These are phyloP conservation scores for Deladenus siricidicola DNA, from an alignment of 2,888 invertebrate genomes.

Conservation along the genomic window DNA sequence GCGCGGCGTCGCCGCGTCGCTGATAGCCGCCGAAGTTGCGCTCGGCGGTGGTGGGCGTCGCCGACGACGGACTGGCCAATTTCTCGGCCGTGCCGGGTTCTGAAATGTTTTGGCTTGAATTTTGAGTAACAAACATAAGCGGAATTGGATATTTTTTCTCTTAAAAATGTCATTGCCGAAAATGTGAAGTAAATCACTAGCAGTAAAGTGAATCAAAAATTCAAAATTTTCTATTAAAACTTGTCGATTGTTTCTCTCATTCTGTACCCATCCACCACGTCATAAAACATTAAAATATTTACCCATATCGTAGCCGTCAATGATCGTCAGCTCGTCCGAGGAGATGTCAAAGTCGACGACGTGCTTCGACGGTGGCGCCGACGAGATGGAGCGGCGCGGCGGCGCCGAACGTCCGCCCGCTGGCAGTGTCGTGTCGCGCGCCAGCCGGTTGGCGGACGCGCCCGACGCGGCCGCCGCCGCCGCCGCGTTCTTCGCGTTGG, in stretches of 20 bases:
- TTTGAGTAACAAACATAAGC: background rate
- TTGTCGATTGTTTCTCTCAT: background rate
- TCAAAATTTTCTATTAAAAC: background rate
- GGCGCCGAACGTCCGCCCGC: too few species aligned
- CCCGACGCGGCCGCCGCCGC: conserved; percentile 1
- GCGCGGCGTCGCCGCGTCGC: background rate
- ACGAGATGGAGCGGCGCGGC: background rate
- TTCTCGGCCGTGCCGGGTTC: conserved; percentile 14
- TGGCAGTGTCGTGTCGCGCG: conserved; percentile 3
- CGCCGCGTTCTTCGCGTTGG: conserved; percentile 7
- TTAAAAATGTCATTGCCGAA: too few species aligned
- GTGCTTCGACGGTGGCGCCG: background rate
- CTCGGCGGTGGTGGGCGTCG: too few species aligned
- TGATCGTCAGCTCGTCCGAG: conserved; percentile 47
- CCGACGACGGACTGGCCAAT: background rate
- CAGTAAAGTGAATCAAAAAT: too few species aligned
- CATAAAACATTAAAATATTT: background rate
- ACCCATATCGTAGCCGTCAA: conserved; percentile 35
- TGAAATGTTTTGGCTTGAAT: conserved; percentile 1
- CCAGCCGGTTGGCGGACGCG: conserved; percentile 3
- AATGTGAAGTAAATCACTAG: too few species aligned
- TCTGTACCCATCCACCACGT: background rate
- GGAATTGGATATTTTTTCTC: too few species aligned
- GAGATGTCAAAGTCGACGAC: conserved; percentile 47
- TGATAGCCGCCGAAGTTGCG: too few species aligned